Evolutionary conservation across 2,113 vertebrate species (phyloP).

Genomic region (Lasiurus cinereus): DNA sequence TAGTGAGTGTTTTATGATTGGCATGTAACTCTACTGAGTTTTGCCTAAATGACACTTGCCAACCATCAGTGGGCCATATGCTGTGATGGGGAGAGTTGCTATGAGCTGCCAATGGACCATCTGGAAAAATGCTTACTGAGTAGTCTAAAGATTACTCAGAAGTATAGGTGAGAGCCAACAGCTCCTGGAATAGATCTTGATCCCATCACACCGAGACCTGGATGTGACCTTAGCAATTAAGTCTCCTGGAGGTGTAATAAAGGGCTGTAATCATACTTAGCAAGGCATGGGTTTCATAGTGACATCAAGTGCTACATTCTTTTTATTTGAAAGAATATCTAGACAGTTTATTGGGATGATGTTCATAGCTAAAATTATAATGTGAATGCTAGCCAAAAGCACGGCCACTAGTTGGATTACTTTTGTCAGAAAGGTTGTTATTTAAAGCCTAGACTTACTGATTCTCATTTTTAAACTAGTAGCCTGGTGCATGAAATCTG

Average conservation of each 20-base stretch:
- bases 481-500: too few relatives aligned
- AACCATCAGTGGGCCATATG: slow-evolving; percentile 61
- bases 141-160: neutral
- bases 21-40: slow-evolving; percentile 32
- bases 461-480: neutral
- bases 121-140: slow-evolving; percentile 61
- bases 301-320: neutral
- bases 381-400: neutral
- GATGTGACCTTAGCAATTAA: slow-evolving; percentile 18
- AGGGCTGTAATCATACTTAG: neutral
- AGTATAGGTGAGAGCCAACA: neutral
- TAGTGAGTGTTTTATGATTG: slow-evolving; percentile 44
- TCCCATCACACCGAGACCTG: neutral
- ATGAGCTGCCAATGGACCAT: slow-evolving; percentile 43
- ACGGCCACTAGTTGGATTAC: neutral
- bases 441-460: neutral
- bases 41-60: slow-evolving; percentile 68
- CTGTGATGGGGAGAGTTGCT: neutral
- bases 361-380: neutral
- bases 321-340: neutral
- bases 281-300: neutral
- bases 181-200: neutral
- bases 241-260: neutral
- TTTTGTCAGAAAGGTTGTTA: neutral
- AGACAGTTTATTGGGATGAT: neutral